phyloP scores from a whole-genome alignment of 2,113 vertebrate species.

The Corvus hawaiiensis region DNA sequence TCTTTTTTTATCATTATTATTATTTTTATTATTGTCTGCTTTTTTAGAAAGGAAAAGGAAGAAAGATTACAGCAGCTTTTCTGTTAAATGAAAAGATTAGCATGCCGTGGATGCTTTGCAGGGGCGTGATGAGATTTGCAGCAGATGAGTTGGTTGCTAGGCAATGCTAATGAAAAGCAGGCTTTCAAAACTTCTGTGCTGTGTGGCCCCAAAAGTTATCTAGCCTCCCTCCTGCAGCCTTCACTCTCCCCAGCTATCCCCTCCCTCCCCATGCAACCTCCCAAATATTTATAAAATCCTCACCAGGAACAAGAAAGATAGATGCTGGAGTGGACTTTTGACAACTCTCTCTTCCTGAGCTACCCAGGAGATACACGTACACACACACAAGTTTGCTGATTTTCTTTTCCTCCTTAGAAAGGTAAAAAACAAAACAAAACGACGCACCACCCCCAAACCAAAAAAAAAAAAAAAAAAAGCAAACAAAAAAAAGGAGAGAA shows the following conservation, averaged over 20 bases:
- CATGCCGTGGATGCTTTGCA: slow-evolving; percentile 62
- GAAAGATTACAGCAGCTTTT: slow-evolving; percentile 64
- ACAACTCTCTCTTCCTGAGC: slow-evolving; percentile 13
- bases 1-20: slow-evolving; percentile 49
- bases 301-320: slow-evolving; percentile 63
- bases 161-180: slow-evolving; percentile 76
- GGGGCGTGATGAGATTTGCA: slow-evolving; percentile 72
- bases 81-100: slow-evolving; percentile 61
- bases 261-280: background rate
- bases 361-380: background rate
- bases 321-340: slow-evolving; percentile 18
- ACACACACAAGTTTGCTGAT: background rate
- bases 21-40: slow-evolving; percentile 45
- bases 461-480: background rate
- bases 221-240: slow-evolving; percentile 12
- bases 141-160: slow-evolving; percentile 72
- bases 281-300: slow-evolving; percentile 67
- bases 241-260: background rate
- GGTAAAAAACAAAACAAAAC: background rate
- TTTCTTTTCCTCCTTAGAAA: slow-evolving; percentile 45
- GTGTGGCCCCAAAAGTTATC: slow-evolving; percentile 55
- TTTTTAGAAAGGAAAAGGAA: slow-evolving; percentile 56
- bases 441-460: background rate
- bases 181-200: slow-evolving; percentile 50
- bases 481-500: background rate